Conservation (phyloP, 2,888 invertebrate species). For the Hirtodrosophila histrioides region DNA sequence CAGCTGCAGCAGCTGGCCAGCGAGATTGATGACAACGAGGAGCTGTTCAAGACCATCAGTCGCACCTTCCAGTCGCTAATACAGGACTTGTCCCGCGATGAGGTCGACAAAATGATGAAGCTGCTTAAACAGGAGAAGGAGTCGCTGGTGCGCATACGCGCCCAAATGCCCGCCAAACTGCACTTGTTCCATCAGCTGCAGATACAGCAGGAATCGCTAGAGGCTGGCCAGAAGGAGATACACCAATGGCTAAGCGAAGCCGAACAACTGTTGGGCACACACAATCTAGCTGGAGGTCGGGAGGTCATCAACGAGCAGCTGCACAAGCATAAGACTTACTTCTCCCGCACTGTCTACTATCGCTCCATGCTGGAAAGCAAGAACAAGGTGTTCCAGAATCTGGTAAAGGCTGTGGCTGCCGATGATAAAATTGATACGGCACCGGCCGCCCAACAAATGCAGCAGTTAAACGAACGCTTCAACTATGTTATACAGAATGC, state of each 20-base stretch:
- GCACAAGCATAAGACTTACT: slow-evolving; percentile 93
- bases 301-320: slow-evolving; percentile 91
- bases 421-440: slow-evolving; percentile 91
- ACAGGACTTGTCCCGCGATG: slow-evolving; percentile 94
- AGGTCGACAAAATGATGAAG: slow-evolving; percentile 95
- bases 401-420: slow-evolving; percentile 91
- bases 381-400: slow-evolving; percentile 95
- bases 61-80: slow-evolving; percentile 96
- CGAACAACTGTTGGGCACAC: slow-evolving; percentile 88
- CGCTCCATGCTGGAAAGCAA: slow-evolving; percentile 97
- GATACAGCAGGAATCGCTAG: slow-evolving; percentile 95
- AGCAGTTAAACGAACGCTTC: slow-evolving; percentile 93
- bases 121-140: slow-evolving; percentile 95
- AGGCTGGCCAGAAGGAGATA: slow-evolving; percentile 94
- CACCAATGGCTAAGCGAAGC: slow-evolving; percentile 94
- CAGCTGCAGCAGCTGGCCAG: slow-evolving; percentile 90
- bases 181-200: slow-evolving; percentile 92
- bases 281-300: slow-evolving; percentile 87
- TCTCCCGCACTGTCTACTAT: slow-evolving; percentile 94
- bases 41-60: slow-evolving; percentile 94
- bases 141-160: slow-evolving; percentile 92
- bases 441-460: slow-evolving; percentile 89
- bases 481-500: slow-evolving; percentile 90
- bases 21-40: slow-evolving; percentile 94
- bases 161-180: slow-evolving; percentile 92